phyloP scores from a whole-genome alignment of 2,888 invertebrate genomes.

The Ferrisia virgata region DNA sequence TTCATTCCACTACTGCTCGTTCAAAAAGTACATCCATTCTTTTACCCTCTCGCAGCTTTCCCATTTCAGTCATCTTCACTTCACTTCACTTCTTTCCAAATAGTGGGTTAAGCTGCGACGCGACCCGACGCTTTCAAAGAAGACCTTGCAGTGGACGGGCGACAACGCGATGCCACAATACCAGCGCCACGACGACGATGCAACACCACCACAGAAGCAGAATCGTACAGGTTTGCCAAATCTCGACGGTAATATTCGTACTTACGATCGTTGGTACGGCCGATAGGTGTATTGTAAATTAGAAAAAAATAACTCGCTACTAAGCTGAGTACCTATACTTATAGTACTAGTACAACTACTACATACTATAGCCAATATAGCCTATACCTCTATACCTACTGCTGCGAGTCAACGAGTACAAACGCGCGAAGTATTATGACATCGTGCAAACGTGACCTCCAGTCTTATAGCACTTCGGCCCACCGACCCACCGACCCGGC shows the following conservation, averaged over 20 bases:
- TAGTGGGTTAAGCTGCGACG: too few species aligned
- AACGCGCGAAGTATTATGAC: background rate
- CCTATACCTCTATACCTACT: background rate
- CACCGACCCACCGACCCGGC: too few species aligned
- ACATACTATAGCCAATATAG: too few species aligned
- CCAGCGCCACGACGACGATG: background rate
- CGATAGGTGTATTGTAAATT: background rate
- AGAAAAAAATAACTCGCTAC: background rate
- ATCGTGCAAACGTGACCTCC: slow-evolving; percentile 20
- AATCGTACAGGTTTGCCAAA: background rate
- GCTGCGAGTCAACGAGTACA: background rate
- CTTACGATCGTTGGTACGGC: background rate
- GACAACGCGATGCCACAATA: too few species aligned
- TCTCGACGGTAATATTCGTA: background rate
- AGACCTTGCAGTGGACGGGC: background rate
- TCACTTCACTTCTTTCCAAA: too few species aligned
- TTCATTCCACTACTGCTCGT: too few species aligned
- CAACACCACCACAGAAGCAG: background rate
- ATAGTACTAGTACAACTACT: too few species aligned
- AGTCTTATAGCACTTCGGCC: background rate
- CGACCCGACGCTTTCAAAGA: background rate
- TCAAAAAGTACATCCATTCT: too few species aligned
- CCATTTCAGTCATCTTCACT: too few species aligned
- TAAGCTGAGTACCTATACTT: background rate
- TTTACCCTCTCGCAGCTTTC: too few species aligned